phyloP scores from a whole-genome alignment of 1,140 invertebrate genomes.

The Arctopsyche grandis region DNA sequence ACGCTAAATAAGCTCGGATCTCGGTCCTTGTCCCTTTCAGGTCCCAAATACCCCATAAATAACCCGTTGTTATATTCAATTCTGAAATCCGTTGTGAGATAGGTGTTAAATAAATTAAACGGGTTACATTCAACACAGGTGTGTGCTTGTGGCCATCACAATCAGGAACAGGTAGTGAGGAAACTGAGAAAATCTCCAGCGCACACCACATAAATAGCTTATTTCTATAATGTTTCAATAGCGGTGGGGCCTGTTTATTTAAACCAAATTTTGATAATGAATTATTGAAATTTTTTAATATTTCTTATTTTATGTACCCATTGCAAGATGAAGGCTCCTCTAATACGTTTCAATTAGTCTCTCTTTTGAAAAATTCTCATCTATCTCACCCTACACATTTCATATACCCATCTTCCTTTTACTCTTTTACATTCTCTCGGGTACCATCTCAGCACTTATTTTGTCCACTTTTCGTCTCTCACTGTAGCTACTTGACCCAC shows the following conservation, averaged over 20 bases:
- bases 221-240: neutral
- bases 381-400: too few relatives aligned
- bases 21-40: conserved; percentile 40
- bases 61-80: conserved; percentile 55
- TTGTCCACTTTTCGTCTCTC: too few relatives aligned
- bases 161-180: conserved; percentile 42
- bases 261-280: neutral
- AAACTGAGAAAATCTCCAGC: conserved; percentile 18
- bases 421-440: too few relatives aligned
- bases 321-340: too few relatives aligned
- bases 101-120: conserved; percentile 55
- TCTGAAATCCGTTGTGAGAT: conserved; percentile 50
- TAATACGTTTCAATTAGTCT: too few relatives aligned
- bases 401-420: too few relatives aligned
- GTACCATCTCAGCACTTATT: too few relatives aligned
- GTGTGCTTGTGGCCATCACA: conserved; percentile 39
- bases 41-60: conserved; percentile 52
- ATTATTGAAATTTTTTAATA: neutral
- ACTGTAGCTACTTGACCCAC: too few relatives aligned
- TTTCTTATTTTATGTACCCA: neutral
- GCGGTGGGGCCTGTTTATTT: too few relatives aligned
- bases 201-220: neutral
- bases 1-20: conserved; percentile 39
- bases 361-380: too few relatives aligned
- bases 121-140: conserved; percentile 44